Percentiles rank a stretch among this genome's conserved stretches.
phyloP scores from a whole-genome alignment of 2,888 invertebrate species.

The Pyrocoelia pectoralis region DNA sequence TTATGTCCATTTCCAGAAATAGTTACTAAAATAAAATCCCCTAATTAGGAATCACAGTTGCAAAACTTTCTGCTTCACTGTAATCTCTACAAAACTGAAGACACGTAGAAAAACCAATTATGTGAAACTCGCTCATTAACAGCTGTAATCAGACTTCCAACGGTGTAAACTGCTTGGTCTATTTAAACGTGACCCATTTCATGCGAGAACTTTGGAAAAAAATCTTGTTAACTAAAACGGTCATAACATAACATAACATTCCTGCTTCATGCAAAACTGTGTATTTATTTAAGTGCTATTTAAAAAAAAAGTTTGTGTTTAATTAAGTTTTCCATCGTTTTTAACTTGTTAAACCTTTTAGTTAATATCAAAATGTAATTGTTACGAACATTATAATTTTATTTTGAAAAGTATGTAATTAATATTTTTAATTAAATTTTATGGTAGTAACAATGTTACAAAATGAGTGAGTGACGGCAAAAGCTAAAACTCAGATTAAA shows the following conservation, averaged over 20 bases:
- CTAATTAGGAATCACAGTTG: not conserved
- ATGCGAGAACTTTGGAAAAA: not conserved
- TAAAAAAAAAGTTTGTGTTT: not conserved
- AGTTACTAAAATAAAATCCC: not conserved
- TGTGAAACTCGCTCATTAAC: conserved; percentile 19
- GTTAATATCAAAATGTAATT: too few species aligned
- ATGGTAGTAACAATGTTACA: conserved; percentile 6
- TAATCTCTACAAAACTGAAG: conserved; percentile 17
- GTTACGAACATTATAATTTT: not conserved
- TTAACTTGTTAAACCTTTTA: not conserved
- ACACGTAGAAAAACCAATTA: conserved; percentile 21
- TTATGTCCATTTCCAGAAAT: not conserved
- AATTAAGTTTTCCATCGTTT: not conserved
- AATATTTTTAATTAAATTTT: conserved; percentile 3
- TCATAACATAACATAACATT: not conserved
- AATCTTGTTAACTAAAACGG: not conserved
- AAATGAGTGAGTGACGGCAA: conserved; percentile 17
- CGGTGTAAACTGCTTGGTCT: not conserved
- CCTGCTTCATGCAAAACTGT: not conserved
- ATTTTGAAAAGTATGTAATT: not conserved
- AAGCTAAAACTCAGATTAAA: conserved; percentile 11
- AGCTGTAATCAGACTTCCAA: conserved; percentile 16
- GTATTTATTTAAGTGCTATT: not conserved
- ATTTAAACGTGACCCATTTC: conserved; percentile 3
- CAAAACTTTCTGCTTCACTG: not conserved